phyloP scores from a whole-genome alignment of 2,888 invertebrate species.

The Philonicus albiceps region DNA sequence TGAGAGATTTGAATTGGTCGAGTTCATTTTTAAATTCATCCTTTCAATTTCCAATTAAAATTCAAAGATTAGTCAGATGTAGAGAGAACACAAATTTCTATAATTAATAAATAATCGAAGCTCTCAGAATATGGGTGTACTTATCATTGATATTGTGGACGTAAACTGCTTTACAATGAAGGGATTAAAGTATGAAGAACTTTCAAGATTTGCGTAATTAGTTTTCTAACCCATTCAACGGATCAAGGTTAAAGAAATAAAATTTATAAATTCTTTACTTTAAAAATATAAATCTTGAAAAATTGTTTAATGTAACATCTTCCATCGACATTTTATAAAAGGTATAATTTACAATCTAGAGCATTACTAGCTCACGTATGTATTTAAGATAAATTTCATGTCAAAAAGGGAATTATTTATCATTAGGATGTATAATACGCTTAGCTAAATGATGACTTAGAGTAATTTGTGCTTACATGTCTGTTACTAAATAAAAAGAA shows the following conservation, averaged over 20 bases:
- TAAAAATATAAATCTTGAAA: not conserved
- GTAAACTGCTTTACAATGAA: not conserved
- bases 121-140: not conserved
- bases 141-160: not conserved
- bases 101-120: not conserved
- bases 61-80: not conserved
- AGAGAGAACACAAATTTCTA: not conserved
- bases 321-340: not conserved
- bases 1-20: not conserved
- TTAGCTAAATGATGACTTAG: not conserved
- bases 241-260: not conserved
- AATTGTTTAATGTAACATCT: not conserved
- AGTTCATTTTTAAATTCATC: not conserved
- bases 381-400: not conserved
- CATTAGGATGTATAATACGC: no score
- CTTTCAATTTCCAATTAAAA: not conserved
- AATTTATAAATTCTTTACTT: not conserved
- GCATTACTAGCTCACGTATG: no score
- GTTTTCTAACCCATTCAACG: not conserved
- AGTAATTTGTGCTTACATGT: not conserved
- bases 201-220: not conserved
- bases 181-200: not conserved
- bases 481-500: not conserved
- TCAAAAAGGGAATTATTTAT: not conserved
- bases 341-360: not conserved